Conservation (phyloP, 2,888 invertebrate species). For the Acronicta aceris region DNA sequence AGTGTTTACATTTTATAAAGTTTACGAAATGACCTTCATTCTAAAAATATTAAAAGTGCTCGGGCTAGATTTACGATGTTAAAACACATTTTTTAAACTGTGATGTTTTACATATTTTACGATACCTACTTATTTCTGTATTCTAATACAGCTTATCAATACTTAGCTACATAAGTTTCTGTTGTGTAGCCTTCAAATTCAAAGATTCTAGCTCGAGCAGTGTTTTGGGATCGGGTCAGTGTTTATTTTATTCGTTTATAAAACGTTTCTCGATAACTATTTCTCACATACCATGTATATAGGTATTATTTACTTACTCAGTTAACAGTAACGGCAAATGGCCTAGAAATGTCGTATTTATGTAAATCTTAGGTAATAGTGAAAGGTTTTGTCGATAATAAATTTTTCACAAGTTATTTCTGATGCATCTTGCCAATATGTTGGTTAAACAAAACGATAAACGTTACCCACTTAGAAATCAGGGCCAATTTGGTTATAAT, state of each 20-base stretch:
- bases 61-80: not conserved
- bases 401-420: not conserved
- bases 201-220: too few relatives aligned
- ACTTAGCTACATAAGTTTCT: too few relatives aligned
- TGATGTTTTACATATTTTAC: too few relatives aligned
- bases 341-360: slow-evolving; percentile 9
- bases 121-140: too few relatives aligned
- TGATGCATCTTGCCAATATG: not conserved
- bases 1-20: slow-evolving; percentile 20
- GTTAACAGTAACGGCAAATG: not conserved
- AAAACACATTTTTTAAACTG: too few relatives aligned
- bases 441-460: slow-evolving; percentile 10
- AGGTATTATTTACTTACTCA: not conserved
- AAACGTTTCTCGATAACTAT: not conserved
- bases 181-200: too few relatives aligned
- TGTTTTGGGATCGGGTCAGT: too few relatives aligned
- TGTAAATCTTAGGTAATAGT: slow-evolving; percentile 5
- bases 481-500: too few relatives aligned
- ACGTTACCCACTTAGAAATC: too few relatives aligned
- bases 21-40: slow-evolving; percentile 18
- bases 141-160: too few relatives aligned
- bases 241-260: not conserved
- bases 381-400: slow-evolving; percentile 12
- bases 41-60: slow-evolving; percentile 16
- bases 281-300: not conserved